Percentiles rank a stretch among this genome's conserved stretches.
Evolutionary conservation across 2,113 vertebrate species (phyloP).

Genomic region (Indicator maculatus): DNA sequence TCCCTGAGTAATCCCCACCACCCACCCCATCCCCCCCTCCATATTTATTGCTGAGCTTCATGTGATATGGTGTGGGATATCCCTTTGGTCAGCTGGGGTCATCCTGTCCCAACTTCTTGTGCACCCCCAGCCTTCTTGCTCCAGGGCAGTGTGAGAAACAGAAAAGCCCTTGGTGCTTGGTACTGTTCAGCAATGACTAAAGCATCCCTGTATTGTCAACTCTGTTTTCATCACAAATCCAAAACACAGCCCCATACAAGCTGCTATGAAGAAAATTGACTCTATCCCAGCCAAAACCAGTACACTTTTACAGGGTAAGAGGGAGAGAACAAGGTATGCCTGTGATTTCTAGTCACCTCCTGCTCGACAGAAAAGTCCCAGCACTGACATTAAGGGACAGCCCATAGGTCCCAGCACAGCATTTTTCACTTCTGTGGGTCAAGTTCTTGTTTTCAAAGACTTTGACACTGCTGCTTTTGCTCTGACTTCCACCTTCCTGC

Average conservation of each 20-base stretch:
- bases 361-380: not conserved
- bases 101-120: not conserved
- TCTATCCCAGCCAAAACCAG: too few relatives aligned
- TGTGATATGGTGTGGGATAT: not conserved
- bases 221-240: not conserved
- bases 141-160: not conserved
- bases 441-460: not conserved
- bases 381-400: not conserved
- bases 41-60: not conserved
- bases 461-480: not conserved
- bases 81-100: not conserved
- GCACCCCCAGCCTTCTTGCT: not conserved
- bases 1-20: not conserved
- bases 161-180: not conserved
- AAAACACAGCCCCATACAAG: too few relatives aligned
- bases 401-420: not conserved
- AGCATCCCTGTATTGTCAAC: not conserved
- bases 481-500: not conserved
- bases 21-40: not conserved
- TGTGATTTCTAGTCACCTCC: not conserved
- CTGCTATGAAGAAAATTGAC: too few relatives aligned
- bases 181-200: not conserved
- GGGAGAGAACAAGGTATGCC: not conserved
- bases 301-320: not conserved
- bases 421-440: not conserved